Base-by-base conservation (phyloP, 2,113 vertebrate genomes). In the Salvator merianae region DNA sequence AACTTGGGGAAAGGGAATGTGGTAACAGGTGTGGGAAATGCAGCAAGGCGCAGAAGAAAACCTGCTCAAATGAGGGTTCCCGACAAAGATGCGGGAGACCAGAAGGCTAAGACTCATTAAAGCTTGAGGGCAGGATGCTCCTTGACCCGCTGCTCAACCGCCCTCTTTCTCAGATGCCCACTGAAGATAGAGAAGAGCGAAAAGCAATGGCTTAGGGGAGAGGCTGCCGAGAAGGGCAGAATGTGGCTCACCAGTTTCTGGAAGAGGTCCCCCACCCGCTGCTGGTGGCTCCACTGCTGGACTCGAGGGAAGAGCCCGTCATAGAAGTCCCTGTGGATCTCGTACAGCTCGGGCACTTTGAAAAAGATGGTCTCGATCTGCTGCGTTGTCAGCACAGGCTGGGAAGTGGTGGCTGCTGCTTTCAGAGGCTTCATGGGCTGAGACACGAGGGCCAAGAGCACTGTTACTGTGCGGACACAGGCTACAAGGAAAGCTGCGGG, bases 281-380 rank as follows among this genome's bases (percentile, higher is more conserved):
- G 98, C 94, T 98, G 97, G 94, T 98, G 98, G 89, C 97, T 97
- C 98, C 98, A 99, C 92, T 98, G 98, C 91, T 99, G 98, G 84
- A 99, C 98, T 0, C 98, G 96, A 63, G 98, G 99, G 1, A 97
- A 91, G 18, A 99, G 97, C 76, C 97, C 97, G 0, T 99, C 98
- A 0, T 99, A 99, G 95, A 99, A 99, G 72, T 99, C 98, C 86
- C 97, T 98, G 96, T 99, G 99, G 94, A 99, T 97, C 95, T 99
- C 98, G 0, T 98, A 98, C 87, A 99, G 98, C 94, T 99, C 99
- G 91, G 99, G 98, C 96, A 99, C 98, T 96, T 99, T 99, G 96
- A 99, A 99, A 96, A 99, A 99, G 95, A 99, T 99, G 91, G 98
- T 99, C 94, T 99, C 98, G 14, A 99, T 98, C 96, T 99, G 99